Evolutionary conservation across 2,113 vertebrate genomes (phyloP).

Genomic region (Anarrhichthys ocellatus): DNA sequence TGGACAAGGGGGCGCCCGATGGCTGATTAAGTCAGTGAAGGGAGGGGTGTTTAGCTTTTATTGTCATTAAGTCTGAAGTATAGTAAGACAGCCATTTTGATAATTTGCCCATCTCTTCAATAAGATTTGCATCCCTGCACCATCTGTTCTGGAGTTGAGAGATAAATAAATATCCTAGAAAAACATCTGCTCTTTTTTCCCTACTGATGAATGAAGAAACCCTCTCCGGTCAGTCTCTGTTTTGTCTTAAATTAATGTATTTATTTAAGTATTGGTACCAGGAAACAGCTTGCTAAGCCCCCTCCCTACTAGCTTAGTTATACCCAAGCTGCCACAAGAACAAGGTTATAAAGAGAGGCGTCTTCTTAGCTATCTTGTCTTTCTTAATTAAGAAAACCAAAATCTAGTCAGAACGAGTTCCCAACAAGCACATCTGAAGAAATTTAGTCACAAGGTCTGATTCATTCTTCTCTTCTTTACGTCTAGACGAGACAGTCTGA

Average conservation of each 20-base stretch:
- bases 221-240: neutral
- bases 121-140: conserved; percentile 31
- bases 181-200: conserved; percentile 35
- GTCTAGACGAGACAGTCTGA: neutral
- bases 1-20: conserved; percentile 44
- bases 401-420: neutral
- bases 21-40: conserved; percentile 46
- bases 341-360: neutral
- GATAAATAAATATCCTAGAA: conserved; percentile 46
- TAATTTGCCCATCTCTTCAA: conserved; percentile 30
- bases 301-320: neutral
- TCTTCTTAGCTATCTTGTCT: neutral
- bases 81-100: conserved; percentile 36
- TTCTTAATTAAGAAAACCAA: neutral
- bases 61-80: conserved; percentile 33
- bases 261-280: neutral
- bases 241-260: neutral
- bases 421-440: neutral
- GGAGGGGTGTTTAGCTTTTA: conserved; percentile 39
- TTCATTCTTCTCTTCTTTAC: neutral
- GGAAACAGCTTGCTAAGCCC: neutral
- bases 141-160: conserved; percentile 42
- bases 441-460: neutral
- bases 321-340: neutral
- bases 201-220: conserved; percentile 2